Evolutionary conservation across 2,113 vertebrate species (phyloP).

Genomic region (Sardina pilchardus): DNA sequence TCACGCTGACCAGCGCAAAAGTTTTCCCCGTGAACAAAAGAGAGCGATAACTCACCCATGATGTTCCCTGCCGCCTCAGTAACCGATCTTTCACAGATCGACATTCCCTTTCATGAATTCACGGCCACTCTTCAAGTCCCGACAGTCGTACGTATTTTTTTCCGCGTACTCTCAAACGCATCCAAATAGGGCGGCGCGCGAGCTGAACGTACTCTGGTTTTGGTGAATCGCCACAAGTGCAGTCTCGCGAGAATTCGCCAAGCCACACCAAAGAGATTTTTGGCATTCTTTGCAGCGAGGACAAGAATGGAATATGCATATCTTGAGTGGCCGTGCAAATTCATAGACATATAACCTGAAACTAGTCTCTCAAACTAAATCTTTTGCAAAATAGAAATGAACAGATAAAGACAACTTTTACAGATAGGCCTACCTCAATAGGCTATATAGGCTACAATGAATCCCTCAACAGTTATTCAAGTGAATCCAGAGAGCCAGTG

Average conservation of each 20-base stretch:
- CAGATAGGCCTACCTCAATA: too few species aligned
- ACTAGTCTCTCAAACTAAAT: background rate
- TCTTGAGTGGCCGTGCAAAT: background rate
- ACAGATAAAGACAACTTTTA: too few species aligned
- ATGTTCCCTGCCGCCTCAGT: conserved; percentile 56
- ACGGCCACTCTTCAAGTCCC: conserved; percentile 36
- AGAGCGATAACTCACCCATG: conserved; percentile 64
- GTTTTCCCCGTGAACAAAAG: background rate
- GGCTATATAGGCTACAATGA: background rate
- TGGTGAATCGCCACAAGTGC: conserved; percentile 47
- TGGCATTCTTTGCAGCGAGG: conserved; percentile 17
- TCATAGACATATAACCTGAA: background rate
- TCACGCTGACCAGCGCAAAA: background rate
- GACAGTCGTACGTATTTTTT: conserved; percentile 47
- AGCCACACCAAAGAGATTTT: conserved; percentile 30
- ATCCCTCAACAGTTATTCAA: background rate
- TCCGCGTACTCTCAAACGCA: conserved; percentile 41
- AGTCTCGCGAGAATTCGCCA: conserved; percentile 54
- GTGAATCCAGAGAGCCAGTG: too few species aligned
- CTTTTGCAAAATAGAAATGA: background rate
- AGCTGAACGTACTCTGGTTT: conserved; percentile 25
- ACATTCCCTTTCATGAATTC: conserved; percentile 61
- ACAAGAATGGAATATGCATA: background rate
- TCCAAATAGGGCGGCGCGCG: background rate
- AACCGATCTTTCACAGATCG: conserved; percentile 44